Evolutionary conservation across 2,888 invertebrate genomes (phyloP), one percentile per base, ranked within the genome.

Genomic region (Choreutis nemorana): DNA sequence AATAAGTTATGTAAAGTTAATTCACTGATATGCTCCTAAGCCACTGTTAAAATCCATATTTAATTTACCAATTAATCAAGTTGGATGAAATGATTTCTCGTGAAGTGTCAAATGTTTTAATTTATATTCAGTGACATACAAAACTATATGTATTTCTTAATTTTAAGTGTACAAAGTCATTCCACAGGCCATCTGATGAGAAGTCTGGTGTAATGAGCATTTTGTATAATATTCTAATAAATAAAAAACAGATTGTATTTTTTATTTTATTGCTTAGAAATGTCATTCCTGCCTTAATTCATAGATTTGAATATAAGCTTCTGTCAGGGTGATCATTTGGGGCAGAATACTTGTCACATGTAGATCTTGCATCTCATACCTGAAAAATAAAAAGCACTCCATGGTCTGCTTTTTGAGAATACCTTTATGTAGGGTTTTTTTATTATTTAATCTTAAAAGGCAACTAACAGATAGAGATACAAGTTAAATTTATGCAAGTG

Each of bases 321-420:
- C 99, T 1, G 98, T 97, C 11, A 99, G 81, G 0, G 99, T 97
- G 36, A 99, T 98, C 97, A 99, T 99, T 73, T 99, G 99, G 3
- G 99, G 98, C 33, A 99, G 81, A 52, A 99, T 98, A 65, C 97
- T 97, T 4, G 91, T 95, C 0, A 99, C 98, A 57, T 99, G 99
- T 31, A 99, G 83, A 81, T 99, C 99, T 77, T 94, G 94, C 93
- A 95, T 81, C 87, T 94, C 70, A 82, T 91, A 60, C 88, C 87
- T 50, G 54, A 14, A 65, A 63, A 14, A 32, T 29, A 33, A 24
- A 31, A 15, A 14, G 3, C n/a, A n/a, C n/a, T n/a, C n/a, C n/a
- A n/a, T n/a, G n/a, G n/a, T n/a, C n/a, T n/a, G n/a, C n/a, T n/a
- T n/a, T n/a, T n/a, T n/a, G n/a, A n/a, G n/a, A n/a, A n/a, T n/a